Evolutionary conservation across 2,113 vertebrate species (phyloP).

Genomic region (Piprites chloris): DNA sequence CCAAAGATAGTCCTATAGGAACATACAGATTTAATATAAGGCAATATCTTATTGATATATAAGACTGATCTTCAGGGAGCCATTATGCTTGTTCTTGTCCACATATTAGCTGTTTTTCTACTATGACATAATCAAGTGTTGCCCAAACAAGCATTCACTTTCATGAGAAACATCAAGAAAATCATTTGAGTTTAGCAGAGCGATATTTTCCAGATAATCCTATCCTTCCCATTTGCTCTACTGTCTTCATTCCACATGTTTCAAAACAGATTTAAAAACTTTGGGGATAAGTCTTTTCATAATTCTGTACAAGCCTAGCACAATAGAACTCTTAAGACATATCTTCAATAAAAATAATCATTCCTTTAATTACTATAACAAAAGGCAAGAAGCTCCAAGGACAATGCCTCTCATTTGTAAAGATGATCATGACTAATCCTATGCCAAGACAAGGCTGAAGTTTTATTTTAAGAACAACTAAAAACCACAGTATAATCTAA

Average conservation of each 20-base stretch:
- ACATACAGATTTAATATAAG: neutral
- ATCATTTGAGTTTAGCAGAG: neutral
- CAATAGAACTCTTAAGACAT: neutral
- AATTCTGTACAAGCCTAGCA: neutral
- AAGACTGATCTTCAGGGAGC: neutral
- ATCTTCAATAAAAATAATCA: neutral
- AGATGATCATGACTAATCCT: constrained; percentile 6
- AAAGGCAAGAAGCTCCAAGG: neutral
- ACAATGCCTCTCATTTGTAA: constrained; percentile 6
- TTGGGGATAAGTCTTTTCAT: neutral
- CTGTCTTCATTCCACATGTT: neutral
- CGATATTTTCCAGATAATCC: neutral
- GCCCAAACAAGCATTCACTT: neutral
- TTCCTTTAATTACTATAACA: neutral
- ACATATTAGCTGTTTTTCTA: neutral
- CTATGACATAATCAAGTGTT: neutral
- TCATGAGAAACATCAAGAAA: neutral
- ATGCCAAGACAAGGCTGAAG: neutral
- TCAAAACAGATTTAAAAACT: neutral
- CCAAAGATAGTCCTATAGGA: neutral
- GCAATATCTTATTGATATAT: too few species aligned
- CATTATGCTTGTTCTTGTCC: neutral
- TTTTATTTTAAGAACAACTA: neutral
- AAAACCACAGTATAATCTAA: neutral
- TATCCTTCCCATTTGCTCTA: neutral